Conservation (phyloP, 2,797 vertebrate genomes). For the Xerus rutilus region DNA sequence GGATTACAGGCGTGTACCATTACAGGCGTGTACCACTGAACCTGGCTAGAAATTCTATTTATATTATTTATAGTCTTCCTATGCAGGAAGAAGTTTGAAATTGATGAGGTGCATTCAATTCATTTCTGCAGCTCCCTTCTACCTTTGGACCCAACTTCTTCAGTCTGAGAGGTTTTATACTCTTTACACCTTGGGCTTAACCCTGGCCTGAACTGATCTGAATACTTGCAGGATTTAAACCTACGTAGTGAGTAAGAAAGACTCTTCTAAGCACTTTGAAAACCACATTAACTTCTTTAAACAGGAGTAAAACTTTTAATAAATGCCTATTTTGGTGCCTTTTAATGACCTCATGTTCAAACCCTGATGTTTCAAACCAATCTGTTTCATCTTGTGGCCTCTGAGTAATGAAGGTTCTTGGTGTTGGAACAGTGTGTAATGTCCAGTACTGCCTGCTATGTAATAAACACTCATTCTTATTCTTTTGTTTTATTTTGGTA, state of each 20-base stretch:
- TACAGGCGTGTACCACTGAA: no score
- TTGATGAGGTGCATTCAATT: neutral
- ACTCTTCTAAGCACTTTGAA: neutral
- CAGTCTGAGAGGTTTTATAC: neutral
- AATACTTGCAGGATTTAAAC: neutral
- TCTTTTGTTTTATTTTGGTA: neutral
- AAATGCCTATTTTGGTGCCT: neutral
- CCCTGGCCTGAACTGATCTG: neutral
- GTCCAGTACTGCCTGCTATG: neutral
- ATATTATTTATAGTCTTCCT: neutral
- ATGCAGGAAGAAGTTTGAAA: neutral
- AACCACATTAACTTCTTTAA: neutral
- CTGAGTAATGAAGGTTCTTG: constrained; percentile 18
- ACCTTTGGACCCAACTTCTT: neutral
- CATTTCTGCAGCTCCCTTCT: neutral
- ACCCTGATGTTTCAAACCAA: neutral
- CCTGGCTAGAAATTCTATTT: neutral
- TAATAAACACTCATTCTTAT: neutral
- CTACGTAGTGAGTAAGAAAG: neutral
- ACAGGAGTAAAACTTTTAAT: neutral
- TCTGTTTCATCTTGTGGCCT: neutral
- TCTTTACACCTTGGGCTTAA: neutral
- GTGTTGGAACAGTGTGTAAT: neutral
- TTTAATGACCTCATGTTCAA: neutral
- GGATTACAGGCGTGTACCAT: no score